Conservation (phyloP, 2,888 invertebrate species). For the Tiliacea aurago region DNA sequence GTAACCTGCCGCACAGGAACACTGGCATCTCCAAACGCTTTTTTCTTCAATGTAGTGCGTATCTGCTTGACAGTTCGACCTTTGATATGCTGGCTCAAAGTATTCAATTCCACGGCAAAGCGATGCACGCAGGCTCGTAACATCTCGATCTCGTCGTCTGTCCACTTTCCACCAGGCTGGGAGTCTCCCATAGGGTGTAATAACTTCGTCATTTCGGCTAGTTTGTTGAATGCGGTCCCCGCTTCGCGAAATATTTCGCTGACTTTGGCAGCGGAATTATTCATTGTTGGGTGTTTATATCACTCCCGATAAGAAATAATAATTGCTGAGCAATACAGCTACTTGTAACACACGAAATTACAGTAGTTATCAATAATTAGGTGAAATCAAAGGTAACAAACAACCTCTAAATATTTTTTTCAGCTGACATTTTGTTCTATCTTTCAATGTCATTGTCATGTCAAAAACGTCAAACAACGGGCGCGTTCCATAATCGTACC, state of each 20-base stretch:
- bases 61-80: slow-evolving; percentile 91
- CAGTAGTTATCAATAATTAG: slow-evolving; percentile 2
- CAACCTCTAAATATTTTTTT: slow-evolving; percentile 36
- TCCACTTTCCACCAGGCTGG: slow-evolving; percentile 89
- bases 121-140: slow-evolving; percentile 52
- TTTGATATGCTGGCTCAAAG: slow-evolving; percentile 53
- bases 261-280: slow-evolving; percentile 90
- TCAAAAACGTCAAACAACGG: not conserved
- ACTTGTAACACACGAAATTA: not conserved
- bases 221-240: slow-evolving; percentile 96
- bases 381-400: slow-evolving; percentile 5
- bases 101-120: slow-evolving; percentile 55
- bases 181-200: slow-evolving; percentile 96
- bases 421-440: slow-evolving; percentile 33
- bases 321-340: not conserved
- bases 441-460: slow-evolving; percentile 43
- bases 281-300: slow-evolving; percentile 25
- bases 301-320: not conserved
- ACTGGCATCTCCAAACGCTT: slow-evolving; percentile 96
- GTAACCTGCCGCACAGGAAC: slow-evolving; percentile 95
- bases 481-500: slow-evolving; percentile 29
- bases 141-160: slow-evolving; percentile 62
- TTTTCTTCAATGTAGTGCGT: slow-evolving; percentile 95
- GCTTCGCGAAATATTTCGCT: slow-evolving; percentile 99
- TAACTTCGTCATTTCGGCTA: slow-evolving; percentile 98